Percentiles rank a stretch among this genome's conserved stretches.
Evolutionary conservation across 2,797 vertebrate species (phyloP).

Genomic region (Micropoecilia bifurca): DNA sequence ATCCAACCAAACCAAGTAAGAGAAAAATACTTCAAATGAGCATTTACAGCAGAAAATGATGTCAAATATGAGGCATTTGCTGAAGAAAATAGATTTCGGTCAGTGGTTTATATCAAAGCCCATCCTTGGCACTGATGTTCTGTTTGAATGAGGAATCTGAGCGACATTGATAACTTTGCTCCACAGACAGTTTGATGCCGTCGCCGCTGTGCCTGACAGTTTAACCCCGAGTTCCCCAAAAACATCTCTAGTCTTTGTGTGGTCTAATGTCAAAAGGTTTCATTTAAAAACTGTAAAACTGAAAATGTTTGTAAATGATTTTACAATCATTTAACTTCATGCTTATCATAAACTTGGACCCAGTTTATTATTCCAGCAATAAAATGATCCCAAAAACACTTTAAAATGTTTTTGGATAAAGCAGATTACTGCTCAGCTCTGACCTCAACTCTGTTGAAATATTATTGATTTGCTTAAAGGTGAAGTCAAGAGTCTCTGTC

Average conservation of each 20-base stretch:
- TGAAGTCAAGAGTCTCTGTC: not conserved
- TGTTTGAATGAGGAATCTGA: not conserved
- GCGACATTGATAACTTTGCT: not conserved
- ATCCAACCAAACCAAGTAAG: slow-evolving; percentile 34
- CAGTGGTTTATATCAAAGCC: not conserved
- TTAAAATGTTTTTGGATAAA: not conserved
- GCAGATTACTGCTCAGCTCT: not conserved
- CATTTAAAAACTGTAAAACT: not conserved
- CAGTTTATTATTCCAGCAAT: not conserved
- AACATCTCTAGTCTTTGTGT: not conserved
- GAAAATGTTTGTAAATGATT: not conserved
- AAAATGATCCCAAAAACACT: not conserved
- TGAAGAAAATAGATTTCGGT: not conserved
- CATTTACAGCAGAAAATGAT: not conserved
- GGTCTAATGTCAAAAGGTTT: not conserved
- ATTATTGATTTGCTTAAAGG: not conserved
- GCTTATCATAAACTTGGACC: not conserved
- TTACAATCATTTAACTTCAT: no score
- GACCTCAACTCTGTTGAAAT: not conserved
- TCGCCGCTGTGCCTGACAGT: not conserved
- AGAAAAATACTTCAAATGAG: slow-evolving; percentile 5
- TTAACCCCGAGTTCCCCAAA: not conserved
- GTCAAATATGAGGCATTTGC: not conserved
- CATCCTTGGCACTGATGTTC: not conserved
- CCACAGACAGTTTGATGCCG: not conserved